Percentiles rank a stretch among this genome's conserved stretches.
Evolutionary conservation across 30 jellyfish, hydroid and myxozoan genomes (phyloP).

Genomic region (Turritopsis rubra): DNA sequence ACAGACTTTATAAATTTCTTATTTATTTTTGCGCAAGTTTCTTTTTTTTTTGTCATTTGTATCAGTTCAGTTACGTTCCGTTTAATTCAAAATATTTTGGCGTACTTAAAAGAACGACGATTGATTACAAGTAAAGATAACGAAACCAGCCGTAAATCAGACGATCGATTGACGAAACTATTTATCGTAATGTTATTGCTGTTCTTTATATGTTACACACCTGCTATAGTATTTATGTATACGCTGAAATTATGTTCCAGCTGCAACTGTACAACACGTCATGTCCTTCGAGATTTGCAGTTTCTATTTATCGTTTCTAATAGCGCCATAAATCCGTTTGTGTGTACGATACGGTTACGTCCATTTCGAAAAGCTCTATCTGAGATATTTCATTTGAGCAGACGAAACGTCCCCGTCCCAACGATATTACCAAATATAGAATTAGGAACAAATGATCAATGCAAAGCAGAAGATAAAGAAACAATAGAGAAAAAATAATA

Average conservation of each 20-base stretch:
- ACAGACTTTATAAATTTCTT: slow-evolving; percentile 4
- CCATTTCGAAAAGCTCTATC: slow-evolving; percentile 66
- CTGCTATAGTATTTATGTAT: slow-evolving; percentile 64
- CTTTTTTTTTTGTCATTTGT: background rate
- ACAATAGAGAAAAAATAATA: background rate
- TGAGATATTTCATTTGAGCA: slow-evolving; percentile 11
- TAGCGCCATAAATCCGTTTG: slow-evolving; percentile 61
- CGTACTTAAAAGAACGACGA: background rate
- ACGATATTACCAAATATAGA: background rate
- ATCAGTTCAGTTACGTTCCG: background rate
- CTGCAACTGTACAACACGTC: slow-evolving; percentile 64
- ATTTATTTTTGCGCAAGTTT: background rate
- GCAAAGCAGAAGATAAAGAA: background rate
- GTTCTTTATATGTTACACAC: slow-evolving; percentile 43
- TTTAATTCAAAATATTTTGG: background rate
- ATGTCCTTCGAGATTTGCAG: slow-evolving; percentile 65
- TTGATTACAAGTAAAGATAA: background rate
- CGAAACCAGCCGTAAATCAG: slow-evolving; percentile 19
- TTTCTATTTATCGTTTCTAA: slow-evolving; percentile 52
- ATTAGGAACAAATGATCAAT: background rate
- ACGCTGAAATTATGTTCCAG: slow-evolving; percentile 44
- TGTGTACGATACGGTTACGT: slow-evolving; percentile 55
- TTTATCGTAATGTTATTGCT: slow-evolving; percentile 37
- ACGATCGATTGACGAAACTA: slow-evolving; percentile 42
- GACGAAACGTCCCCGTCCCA: background rate